Evolutionary conservation across 2,888 invertebrate genomes (phyloP), one percentile per base, ranked within the genome.

Genomic region (Protophormia terraenovae): DNA sequence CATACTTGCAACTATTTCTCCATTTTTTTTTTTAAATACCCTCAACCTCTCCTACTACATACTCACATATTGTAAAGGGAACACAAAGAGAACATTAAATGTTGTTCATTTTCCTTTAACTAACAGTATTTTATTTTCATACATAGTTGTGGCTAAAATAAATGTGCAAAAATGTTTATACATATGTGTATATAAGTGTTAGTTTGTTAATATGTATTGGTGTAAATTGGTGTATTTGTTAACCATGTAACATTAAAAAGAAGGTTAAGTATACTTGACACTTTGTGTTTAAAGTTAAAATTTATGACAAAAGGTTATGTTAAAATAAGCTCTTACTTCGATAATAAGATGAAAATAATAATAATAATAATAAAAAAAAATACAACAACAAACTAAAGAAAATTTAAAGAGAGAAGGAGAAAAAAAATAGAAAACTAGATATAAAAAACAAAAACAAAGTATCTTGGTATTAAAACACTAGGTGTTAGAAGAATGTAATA

Each of bases 231-330:
- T n/a, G n/a, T n/a, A n/a, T n/a, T 81, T 78, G 77, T 78, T 75
- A 76, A 76, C 80, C n/a, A 84, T 80, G 27, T 58, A 58, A 71
- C 64, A 84, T 77, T n/a, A n/a, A n/a, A 79, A 86, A 86, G 85
- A 84, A 81, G 87, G 87, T 87, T 87, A 87, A 87, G 87, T 85
- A 86, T 78, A 83, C 86, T 87, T 86, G 84, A 87, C 85, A 87
- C 85, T 87, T 86, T 85, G 76, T 76, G 76, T 82, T 82, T 76
- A 76, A 76, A 76, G 76, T 82, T 76, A 82, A 81, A 82, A 82
- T 82, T 82, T 82, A 82, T 82, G 82, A 76, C 64, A 82, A 82
- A 82, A 71, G 82, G 69, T 82, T 71, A 71, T 45, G 71, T 71
- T 76, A 55, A 82, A 71, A 62, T 64, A 71, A 82, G 71, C 76